Percentiles rank a stretch among this genome's conserved stretches.
Conservation (phyloP, 1,140 invertebrate genomes). For the Drosophila serrata region DNA sequence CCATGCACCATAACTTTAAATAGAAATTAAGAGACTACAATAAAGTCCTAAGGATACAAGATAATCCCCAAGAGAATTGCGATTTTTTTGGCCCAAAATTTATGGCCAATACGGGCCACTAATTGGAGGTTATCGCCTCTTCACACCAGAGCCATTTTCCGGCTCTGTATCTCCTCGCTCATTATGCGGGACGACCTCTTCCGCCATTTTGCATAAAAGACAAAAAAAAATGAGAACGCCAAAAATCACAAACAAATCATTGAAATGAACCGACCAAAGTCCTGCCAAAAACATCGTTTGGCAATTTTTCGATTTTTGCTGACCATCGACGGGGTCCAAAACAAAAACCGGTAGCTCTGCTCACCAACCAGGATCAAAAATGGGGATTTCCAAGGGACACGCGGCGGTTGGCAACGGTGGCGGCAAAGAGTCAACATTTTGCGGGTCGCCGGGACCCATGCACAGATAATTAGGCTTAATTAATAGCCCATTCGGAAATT, state of each 20-base stretch:
- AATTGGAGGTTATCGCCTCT: constrained; percentile 52
- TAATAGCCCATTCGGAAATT: constrained; percentile 86
- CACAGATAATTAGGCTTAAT: constrained; percentile 85
- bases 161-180: constrained; percentile 5
- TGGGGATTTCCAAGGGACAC: constrained; percentile 4
- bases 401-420: neutral
- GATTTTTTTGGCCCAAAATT: constrained; percentile 1
- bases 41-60: neutral
- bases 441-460: constrained; percentile 75
- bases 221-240: neutral
- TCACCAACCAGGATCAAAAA: constrained; percentile 12
- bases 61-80: neutral
- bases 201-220: constrained; percentile 12
- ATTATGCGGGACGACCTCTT: constrained; percentile 68
- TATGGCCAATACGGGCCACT: constrained; percentile 57
- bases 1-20: neutral
- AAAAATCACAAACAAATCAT: constrained; percentile 61
- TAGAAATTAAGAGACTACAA: neutral
- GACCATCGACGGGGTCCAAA: constrained; percentile 4
- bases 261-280: constrained; percentile 13
- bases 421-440: constrained; percentile 67
- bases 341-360: constrained; percentile 33
- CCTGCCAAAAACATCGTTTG: constrained; percentile 17
- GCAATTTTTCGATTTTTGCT: constrained; percentile 5
- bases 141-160: constrained; percentile 3